A percentile compares a stretch with the other conserved stretches of the same genome.
These are phyloP conservation scores for Harpagifer antarcticus DNA, from an alignment of 2,797 vertebrate genomes.

Conservation along the genomic window DNA sequence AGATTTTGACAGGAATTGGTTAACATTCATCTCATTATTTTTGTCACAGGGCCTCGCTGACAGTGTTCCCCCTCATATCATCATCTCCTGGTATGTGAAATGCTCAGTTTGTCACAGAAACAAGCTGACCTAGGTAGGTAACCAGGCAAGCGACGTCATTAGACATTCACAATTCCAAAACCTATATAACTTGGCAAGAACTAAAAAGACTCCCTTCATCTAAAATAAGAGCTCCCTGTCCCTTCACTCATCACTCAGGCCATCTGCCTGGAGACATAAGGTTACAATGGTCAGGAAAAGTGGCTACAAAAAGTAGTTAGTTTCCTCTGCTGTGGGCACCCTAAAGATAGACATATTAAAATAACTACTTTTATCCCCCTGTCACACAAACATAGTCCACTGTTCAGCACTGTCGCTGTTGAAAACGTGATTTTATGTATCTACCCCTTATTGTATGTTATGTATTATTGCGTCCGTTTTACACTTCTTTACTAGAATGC, in stretches of 20 bases:
- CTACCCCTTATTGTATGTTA: background rate
- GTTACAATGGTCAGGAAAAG: background rate
- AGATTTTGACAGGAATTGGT: background rate
- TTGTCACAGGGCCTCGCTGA: too few species aligned
- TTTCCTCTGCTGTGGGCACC: background rate
- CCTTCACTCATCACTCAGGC: background rate
- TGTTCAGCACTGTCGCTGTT: too few species aligned
- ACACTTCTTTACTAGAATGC: background rate
- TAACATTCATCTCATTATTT: background rate
- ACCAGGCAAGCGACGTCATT: too few species aligned
- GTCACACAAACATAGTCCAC: too few species aligned
- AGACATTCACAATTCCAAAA: too few species aligned
- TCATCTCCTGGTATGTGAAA: too few species aligned
- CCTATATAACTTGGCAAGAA: too few species aligned
- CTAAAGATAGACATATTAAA: background rate
- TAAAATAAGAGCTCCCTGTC: background rate
- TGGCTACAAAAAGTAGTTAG: background rate
- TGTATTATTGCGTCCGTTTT: background rate
- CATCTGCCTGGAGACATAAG: background rate
- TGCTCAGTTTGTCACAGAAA: too few species aligned
- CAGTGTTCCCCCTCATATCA: too few species aligned
- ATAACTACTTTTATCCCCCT: too few species aligned
- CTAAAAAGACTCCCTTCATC: background rate
- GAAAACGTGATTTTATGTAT: too few species aligned
- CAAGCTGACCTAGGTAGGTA: too few species aligned